Evolutionary conservation across 2,113 vertebrate species (phyloP).

Genomic region (Shinisaurus crocodilurus): DNA sequence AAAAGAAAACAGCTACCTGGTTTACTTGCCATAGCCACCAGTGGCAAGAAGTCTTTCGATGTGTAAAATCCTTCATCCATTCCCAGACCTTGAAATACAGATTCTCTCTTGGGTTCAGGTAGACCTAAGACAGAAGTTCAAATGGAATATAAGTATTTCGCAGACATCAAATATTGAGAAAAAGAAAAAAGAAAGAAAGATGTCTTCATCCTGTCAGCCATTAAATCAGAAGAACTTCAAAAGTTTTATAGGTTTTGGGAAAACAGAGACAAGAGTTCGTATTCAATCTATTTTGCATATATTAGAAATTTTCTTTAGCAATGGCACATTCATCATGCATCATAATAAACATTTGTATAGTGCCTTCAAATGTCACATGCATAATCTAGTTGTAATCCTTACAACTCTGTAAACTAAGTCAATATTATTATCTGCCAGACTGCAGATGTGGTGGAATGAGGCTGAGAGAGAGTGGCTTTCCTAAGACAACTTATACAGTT

Average conservation of each 20-base stretch:
- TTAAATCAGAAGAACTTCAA: conserved; percentile 12
- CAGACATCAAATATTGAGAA: not conserved
- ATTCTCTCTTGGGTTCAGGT: conserved; percentile 88
- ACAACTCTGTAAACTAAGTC: not conserved
- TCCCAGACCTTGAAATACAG: conserved; percentile 84
- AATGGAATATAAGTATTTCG: conserved; percentile 15
- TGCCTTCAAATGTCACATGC: not conserved
- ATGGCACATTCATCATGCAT: not conserved
- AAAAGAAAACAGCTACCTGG: conserved; percentile 73
- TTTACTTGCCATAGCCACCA: conserved; percentile 91
- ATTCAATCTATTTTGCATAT: not conserved
- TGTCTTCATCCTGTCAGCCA: not conserved
- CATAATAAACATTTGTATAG: not conserved
- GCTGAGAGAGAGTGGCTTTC: not conserved
- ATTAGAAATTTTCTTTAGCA: not conserved
- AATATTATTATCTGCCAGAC: not conserved
- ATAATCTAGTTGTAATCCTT: not conserved
- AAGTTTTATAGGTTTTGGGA: not conserved
- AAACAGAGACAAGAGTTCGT: not conserved
- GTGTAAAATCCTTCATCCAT: conserved; percentile 89
- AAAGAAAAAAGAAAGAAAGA: not conserved
- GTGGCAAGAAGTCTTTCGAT: conserved; percentile 91
- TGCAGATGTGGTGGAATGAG: too few species aligned
- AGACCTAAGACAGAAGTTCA: conserved; percentile 80
- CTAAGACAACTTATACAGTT: not conserved